These are phyloP conservation scores for Amphimallon solstitiale DNA, from an alignment of 2,888 invertebrate genomes.

Conservation along the genomic window DNA sequence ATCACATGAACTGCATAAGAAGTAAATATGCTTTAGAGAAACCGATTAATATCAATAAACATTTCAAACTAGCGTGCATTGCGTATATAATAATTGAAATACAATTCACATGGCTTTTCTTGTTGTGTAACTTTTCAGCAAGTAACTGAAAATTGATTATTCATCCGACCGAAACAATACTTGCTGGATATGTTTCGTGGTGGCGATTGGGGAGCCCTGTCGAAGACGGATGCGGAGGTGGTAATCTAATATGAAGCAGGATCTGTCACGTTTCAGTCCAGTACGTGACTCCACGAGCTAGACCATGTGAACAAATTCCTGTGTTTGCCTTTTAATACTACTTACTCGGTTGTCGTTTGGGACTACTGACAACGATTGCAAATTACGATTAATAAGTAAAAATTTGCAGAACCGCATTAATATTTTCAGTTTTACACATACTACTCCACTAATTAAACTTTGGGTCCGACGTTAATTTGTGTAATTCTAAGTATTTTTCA, in stretches of 20 bases:
- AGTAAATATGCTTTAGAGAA: too few relatives aligned
- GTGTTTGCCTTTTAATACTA: constrained; percentile 57
- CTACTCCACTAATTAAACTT: too few relatives aligned
- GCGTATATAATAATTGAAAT: not conserved
- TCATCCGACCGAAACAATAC: constrained; percentile 19
- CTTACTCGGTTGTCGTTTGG: constrained; percentile 34
- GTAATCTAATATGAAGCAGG: constrained; percentile 63
- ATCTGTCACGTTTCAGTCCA: constrained; percentile 62
- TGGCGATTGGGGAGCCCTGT: constrained; percentile 33
- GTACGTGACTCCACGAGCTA: constrained; percentile 61
- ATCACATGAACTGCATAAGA: too few relatives aligned
- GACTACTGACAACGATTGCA: not conserved
- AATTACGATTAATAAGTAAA: constrained; percentile 33
- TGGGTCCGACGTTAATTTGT: too few relatives aligned
- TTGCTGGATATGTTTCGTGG: constrained; percentile 14
- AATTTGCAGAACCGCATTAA: constrained; percentile 25
- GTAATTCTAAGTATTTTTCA: too few relatives aligned
- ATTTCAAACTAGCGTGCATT: not conserved
- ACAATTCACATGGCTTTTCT: not conserved
- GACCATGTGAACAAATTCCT: constrained; percentile 60
- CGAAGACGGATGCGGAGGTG: constrained; percentile 40
- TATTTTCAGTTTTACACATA: too few relatives aligned
- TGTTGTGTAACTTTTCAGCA: constrained; percentile 2
- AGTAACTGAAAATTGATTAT: constrained; percentile 37
- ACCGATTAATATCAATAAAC: too few relatives aligned